Evolutionary conservation across 2,113 vertebrate species (phyloP), one percentile per base, ranked within the genome.

Genomic region (Lagenorhynchus albirostris): DNA sequence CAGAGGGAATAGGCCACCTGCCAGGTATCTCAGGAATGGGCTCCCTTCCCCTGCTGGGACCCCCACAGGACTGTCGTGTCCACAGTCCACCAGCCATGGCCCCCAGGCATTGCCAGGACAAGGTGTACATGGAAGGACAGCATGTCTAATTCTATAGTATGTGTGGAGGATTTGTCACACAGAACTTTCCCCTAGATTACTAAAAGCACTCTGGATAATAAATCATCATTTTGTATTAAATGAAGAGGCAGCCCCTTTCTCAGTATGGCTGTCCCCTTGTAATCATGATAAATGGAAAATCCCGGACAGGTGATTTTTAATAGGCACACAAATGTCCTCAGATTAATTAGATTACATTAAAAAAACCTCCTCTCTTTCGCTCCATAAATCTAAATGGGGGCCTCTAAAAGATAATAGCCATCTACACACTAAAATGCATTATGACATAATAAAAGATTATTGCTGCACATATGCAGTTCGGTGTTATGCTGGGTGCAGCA

Each of bases 211-310:
- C 88, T 92, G 73, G 93, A 98, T 98, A 98, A 98, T 99, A 98
- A 98, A 99, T 99, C 98, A 98, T 98, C 96, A 95, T 98, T 98
- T 98, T 95, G 77, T 95, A 97, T 97, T 98, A 98, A 99, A 98
- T 97, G 97, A 98, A 98, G 96, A 98, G 98, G 98, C 97, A 98
- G 96, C 97, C 98, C 98, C 98, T 98, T 98, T 97, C 97, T 96
- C 96, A 89, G 92, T 94, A 97, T 97, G 91, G 95, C 98, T 98
- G 96, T 98, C 98, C 96, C 96, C 92, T 98, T 96, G 92, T 98
- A 99, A 99, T 99, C 96, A 98, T 98, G 99, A 99, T 98, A 98
- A 99, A 99, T 98, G 97, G 98, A 98, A 98, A 98, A 98, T 93
- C 94, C 85, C 53, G 94, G 98, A 98, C 98, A 99, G 98, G 98